Percentiles rank a stretch among this genome's conserved stretches.
Conservation (phyloP, 2,888 invertebrate genomes). For the Plebejus argus region DNA sequence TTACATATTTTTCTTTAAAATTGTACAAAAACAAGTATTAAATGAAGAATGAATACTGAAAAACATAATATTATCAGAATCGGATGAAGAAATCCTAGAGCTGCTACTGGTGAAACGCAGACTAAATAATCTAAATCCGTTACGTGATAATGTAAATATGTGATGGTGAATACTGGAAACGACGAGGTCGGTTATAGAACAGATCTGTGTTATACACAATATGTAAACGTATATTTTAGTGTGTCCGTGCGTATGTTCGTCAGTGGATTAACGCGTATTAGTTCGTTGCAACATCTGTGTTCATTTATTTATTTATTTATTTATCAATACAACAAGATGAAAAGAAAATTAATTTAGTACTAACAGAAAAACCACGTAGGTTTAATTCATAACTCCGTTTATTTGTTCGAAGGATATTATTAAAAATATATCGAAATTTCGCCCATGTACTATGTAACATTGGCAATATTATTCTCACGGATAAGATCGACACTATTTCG, state of each 20-base stretch:
- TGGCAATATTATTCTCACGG: slow-evolving; percentile 58
- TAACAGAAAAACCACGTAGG: too few species aligned
- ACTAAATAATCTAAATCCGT: slow-evolving; percentile 17
- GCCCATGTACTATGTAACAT: slow-evolving; percentile 56
- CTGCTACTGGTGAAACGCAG: slow-evolving; percentile 1
- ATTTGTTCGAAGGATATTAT: not conserved
- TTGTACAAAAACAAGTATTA: not conserved
- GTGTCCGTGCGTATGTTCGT: not conserved
- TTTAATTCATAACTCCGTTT: too few species aligned
- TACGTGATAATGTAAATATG: slow-evolving; percentile 26
- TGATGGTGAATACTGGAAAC: slow-evolving; percentile 14
- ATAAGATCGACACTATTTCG: slow-evolving; percentile 77
- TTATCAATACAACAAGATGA: too few species aligned
- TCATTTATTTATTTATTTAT: too few species aligned
- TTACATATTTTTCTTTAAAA: not conserved
- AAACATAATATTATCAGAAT: not conserved
- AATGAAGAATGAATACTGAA: not conserved
- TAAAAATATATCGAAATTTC: slow-evolving; percentile 32
- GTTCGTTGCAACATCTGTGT: not conserved
- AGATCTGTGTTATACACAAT: slow-evolving; percentile 7
- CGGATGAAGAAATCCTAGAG: not conserved
- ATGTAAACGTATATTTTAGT: not conserved
- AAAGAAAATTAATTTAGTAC: too few species aligned
- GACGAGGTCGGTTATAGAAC: slow-evolving; percentile 28
- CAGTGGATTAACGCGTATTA: not conserved